Evolutionary conservation across 2,113 vertebrate genomes (phyloP), one percentile per base, ranked within the genome.

Genomic region (Isurus oxyrinchus): DNA sequence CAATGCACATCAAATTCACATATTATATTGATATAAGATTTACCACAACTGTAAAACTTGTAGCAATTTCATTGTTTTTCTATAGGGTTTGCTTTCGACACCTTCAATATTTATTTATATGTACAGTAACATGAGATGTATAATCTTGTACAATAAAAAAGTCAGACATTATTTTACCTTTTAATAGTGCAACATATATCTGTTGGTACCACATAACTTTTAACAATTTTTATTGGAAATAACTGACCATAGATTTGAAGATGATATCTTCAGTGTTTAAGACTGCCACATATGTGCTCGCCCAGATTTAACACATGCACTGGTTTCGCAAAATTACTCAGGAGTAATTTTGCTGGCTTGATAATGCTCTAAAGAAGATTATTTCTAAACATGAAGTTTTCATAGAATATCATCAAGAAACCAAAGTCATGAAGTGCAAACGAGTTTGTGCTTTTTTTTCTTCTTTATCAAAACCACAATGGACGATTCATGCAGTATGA

Each of bases 201-300:
- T 98, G 98, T 98, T 98, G 98, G 94, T 95, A 95, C 94, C 66
- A 76, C 67, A 95, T 69, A 69, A 72, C 67, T 95, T 76, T 95
- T 95, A 31, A 95, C 98, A 98, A 98, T 97, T 97, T 96, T 25
- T 97, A 97, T 97, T 97, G 97, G 97, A 97, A 97, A 96, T 98
- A 98, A 98, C 97, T 97, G 97, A 98, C 97, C 97, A 97, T 97
- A 98, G 97, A 97, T 97, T 98, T 97, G 97, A 97, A 97, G 97
- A 97, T 97, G 97, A 98, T 97, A 98, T 97, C 97, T 97, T 98
- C 98, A 98, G 98, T 98, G 98, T 98, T 97, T 98, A 63, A 98
- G 98, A 98, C 98, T 98, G 97, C 97, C 97, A 97, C 98, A 97
- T 97, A 98, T 98, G 98, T 98, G 98, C 98, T 98, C 98, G 97